Evolutionary conservation across 2,888 invertebrate species (phyloP).

Genomic region (Sarcophaga subvicina): DNA sequence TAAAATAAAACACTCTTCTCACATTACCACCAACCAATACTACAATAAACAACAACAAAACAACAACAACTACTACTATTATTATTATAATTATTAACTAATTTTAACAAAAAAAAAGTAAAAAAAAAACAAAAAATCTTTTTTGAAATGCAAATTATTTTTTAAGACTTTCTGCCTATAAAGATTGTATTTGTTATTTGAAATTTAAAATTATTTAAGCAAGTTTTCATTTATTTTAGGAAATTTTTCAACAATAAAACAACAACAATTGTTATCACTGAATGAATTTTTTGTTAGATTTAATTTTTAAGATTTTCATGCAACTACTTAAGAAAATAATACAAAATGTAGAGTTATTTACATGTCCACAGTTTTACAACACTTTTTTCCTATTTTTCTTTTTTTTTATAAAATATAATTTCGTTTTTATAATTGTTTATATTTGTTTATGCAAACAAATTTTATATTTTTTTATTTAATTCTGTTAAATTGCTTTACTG

Average conservation of each 20-base stretch:
- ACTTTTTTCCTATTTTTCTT: not conserved
- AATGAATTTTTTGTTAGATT: constrained; percentile 57
- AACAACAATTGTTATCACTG: constrained; percentile 10
- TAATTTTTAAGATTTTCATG: constrained; percentile 33
- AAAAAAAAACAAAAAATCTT: constrained; percentile 20
- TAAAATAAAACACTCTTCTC: constrained; percentile 47
- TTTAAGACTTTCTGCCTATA: constrained; percentile 31
- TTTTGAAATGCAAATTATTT: constrained; percentile 46
- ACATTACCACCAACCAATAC: constrained; percentile 49
- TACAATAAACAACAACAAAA: constrained; percentile 40
- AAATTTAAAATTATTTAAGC: constrained; percentile 48
- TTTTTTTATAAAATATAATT: not conserved
- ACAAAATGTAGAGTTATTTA: not conserved
- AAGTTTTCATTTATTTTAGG: constrained; percentile 18
- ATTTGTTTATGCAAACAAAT: no score
- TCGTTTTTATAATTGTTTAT: constrained; percentile 3
- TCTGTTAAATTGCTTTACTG: no score
- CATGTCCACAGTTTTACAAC: not conserved
- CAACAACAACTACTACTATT: constrained; percentile 40
- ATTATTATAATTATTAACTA: constrained; percentile 36
- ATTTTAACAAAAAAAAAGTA: not conserved
- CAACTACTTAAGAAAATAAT: constrained; percentile 22
- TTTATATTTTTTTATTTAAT: no score
- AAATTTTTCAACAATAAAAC: not conserved
- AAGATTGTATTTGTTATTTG: constrained; percentile 27